Conservation (phyloP, 2,113 vertebrate species). For the Ictalurus furcatus region DNA sequence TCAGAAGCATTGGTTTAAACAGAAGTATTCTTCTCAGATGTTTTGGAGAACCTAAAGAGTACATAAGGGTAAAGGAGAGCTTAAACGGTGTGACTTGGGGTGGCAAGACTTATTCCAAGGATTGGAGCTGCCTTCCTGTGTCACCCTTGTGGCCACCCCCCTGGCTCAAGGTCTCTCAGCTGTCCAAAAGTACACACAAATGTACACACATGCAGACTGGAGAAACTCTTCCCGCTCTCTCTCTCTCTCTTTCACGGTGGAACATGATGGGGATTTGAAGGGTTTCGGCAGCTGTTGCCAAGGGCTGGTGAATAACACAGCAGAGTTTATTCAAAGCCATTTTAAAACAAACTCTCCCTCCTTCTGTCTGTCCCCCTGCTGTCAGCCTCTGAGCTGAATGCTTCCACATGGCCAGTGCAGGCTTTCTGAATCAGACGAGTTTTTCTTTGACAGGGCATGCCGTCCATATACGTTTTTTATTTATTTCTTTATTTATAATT, state of each 20-base stretch:
- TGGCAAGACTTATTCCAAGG: not conserved
- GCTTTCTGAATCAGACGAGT: slow-evolving; percentile 59
- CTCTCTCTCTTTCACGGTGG: not conserved
- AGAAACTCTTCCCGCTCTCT: slow-evolving; percentile 3
- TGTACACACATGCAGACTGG: not conserved
- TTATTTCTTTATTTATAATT: slow-evolving; percentile 27
- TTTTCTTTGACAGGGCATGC: slow-evolving; percentile 9
- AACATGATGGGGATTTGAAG: slow-evolving; percentile 1
- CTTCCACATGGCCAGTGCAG: slow-evolving; percentile 66
- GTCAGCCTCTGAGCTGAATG: slow-evolving; percentile 58
- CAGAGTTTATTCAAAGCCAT: slow-evolving; percentile 46
- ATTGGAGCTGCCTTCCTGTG: not conserved
- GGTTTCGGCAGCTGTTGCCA: slow-evolving; percentile 43
- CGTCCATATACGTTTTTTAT: slow-evolving; percentile 13
- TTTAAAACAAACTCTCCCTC: slow-evolving; percentile 50
- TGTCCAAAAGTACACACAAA: not conserved
- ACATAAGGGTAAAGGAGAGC: not conserved
- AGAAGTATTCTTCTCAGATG: not conserved
- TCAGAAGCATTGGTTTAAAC: not conserved
- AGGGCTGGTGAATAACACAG: slow-evolving; percentile 47
- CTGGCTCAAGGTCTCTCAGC: not conserved
- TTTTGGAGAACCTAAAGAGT: not conserved
- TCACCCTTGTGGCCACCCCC: not conserved
- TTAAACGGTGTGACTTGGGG: not conserved
- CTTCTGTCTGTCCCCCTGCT: slow-evolving; percentile 32